phyloP scores from a whole-genome alignment of 2,888 invertebrate species.

The Pseudoips prasinana region DNA sequence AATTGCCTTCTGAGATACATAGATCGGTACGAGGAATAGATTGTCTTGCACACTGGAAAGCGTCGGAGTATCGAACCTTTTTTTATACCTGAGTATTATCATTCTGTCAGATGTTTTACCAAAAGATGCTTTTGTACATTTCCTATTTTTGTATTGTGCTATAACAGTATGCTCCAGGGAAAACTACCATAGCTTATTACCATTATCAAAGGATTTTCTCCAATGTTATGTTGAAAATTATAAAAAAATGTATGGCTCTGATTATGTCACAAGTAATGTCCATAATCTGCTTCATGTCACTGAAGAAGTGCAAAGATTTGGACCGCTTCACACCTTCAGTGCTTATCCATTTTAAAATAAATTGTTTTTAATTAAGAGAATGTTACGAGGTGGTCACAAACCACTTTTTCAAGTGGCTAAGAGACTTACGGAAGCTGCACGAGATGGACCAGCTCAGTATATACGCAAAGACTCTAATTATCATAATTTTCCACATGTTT shows the following conservation, averaged over 20 bases:
- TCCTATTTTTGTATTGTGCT: neutral
- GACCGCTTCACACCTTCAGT: slow-evolving; percentile 1
- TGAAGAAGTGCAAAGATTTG: slow-evolving; percentile 6
- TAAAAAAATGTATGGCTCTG: slow-evolving; percentile 3
- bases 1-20: slow-evolving; percentile 2
- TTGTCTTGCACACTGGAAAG: slow-evolving; percentile 3
- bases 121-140: neutral
- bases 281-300: slow-evolving; percentile 9
- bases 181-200: slow-evolving; percentile 2
- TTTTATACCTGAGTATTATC: neutral
- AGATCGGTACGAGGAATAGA: neutral
- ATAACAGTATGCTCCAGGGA: slow-evolving; percentile 4
- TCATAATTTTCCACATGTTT: too few species aligned
- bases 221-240: slow-evolving; percentile 1
- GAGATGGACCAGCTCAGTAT: too few species aligned
- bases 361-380: slow-evolving; percentile 3
- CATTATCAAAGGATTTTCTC: slow-evolving; percentile 1
- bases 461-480: too few species aligned
- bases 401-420: slow-evolving; percentile 8
- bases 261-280: slow-evolving; percentile 10
- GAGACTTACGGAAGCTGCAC: slow-evolving; percentile 3
- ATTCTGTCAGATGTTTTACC: neutral
- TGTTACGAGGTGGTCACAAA: slow-evolving; percentile 5
- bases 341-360: slow-evolving; percentile 12
- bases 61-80: slow-evolving; percentile 4